phyloP scores from a whole-genome alignment of 2,797 vertebrate species.

The Alectoris magna region DNA sequence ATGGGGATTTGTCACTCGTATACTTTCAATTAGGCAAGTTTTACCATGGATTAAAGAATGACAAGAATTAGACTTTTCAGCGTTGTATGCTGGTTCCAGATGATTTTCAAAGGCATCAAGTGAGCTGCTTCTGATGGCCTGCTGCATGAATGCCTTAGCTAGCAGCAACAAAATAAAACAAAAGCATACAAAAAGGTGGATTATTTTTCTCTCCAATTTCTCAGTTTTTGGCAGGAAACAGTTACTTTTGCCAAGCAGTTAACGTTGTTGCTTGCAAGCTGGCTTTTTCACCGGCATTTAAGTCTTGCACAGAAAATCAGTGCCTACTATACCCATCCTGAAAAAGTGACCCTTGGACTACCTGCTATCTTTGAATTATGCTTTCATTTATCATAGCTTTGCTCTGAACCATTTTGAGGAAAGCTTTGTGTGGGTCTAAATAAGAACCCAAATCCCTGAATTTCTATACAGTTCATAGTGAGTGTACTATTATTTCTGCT shows the following conservation, averaged over 20 bases:
- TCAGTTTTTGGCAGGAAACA: not conserved
- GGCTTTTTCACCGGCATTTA: not conserved
- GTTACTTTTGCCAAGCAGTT: not conserved
- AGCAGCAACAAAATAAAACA: not conserved
- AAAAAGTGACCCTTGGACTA: not conserved
- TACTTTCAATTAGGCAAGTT: slow-evolving; percentile 38
- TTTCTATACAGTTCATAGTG: not conserved
- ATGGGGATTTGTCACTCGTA: not conserved
- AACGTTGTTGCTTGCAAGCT: not conserved
- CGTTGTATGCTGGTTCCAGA: not conserved
- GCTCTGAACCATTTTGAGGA: not conserved
- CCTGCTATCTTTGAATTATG: not conserved
- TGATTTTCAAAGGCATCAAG: slow-evolving; percentile 11
- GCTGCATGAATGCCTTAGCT: not conserved
- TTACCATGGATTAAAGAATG: slow-evolving; percentile 23
- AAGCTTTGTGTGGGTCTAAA: not conserved
- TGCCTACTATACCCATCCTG: not conserved
- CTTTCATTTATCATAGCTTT: not conserved
- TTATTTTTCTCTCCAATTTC: not conserved
- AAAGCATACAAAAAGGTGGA: not conserved
- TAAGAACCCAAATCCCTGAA: not conserved
- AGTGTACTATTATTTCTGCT: not conserved
- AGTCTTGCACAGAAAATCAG: not conserved
- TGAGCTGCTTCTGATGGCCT: not conserved
- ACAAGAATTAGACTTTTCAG: not conserved